Evolutionary conservation across 2,113 vertebrate species (phyloP), one percentile per base, ranked within the genome.

Genomic region (Grammomys dolichurus): DNA sequence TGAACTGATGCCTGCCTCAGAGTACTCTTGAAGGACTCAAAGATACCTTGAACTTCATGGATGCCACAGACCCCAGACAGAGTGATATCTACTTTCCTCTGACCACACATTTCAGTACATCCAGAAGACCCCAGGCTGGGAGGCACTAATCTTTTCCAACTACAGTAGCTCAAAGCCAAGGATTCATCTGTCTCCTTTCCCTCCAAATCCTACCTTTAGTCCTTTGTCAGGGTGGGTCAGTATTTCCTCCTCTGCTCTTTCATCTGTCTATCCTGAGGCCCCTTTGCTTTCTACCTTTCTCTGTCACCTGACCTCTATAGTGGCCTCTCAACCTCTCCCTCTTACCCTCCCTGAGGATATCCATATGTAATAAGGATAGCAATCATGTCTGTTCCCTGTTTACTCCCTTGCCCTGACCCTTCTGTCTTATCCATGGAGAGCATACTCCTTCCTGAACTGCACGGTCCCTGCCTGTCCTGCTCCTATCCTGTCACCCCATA

Each of bases 111-210:
- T 80, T 82, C n/a, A 73, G 67, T n/a, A 20, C 22, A 70, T 19
- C 24, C 51, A 58, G 3, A 13, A 65, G 70, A 65, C 36, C 33
- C 22, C 33, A 75, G 72, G n/a, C 72, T 13, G 19, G 5, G 60
- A 1, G 4, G 13, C 22, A 36, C 0, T n/a, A 5, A 2, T 5
- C 1, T n/a, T 24, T 33, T 10, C 19, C 1, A 1, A 28, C 6
- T 19, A 5, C 70, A 36, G 26, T 7, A 19, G 1, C 54, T 17
- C 36, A 10, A 63, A 36, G n/a, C 69, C 72, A 1, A 2, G 51
- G 17, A 40, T 46, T 31, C 87, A 11, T 24, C 51, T 8, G 8
- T 24, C n/a, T 3, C 65, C 7, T 28, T 28, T 22, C 22, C 26
- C 19, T 19, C n/a, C 28, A 67, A 16, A 0, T 70, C 40, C 31